Evolutionary conservation across 2,888 invertebrate genomes (phyloP), one percentile per base, ranked within the genome.

Genomic region (Parnassius glacialis): DNA sequence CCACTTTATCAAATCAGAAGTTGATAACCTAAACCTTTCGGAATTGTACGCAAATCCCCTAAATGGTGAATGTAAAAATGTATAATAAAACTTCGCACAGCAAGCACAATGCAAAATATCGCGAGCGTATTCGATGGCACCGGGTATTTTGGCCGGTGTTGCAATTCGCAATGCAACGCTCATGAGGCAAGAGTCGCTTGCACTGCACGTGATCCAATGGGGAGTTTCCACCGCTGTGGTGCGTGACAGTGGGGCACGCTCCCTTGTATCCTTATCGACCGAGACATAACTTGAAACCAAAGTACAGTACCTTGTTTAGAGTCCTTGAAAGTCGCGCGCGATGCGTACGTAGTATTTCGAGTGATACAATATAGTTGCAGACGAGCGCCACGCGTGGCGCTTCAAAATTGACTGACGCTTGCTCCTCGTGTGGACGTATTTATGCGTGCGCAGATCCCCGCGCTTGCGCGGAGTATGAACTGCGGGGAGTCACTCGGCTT

Each of bases 371-470:
- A 43, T 20, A 67, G 70, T 25, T 10, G 67, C 13, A 69, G 75
- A 78, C 81, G 80, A 78, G 78, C 83, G 74, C 73, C 57, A 57
- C 64, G 41, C 43, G 57, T 67, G 68, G 64, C 62, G 68, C 63
- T 78, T 79, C 73, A 74, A 79, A 80, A 88, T 87, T 84, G 87
- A 90, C 90, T 90, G 88, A 75, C 79, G 76, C 71, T 78, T 76
- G 77, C 72, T 70, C 79, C 75, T 70, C 75, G 81, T 70, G 84
- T 69, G 72, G 78, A 78, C 77, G 83, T 78, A 85, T 90, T 78
- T 90, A 90, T 89, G 87, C 87, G 90, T 86, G 86, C 90, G 90
- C 90, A 87, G 81, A 82, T 77, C 79, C 68, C 68, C 81, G 83
- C 87, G 86, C 80, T 52, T 85, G 86, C 86, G 88, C 83, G 85